Evolutionary conservation across 2,797 vertebrate genomes (phyloP).

Genomic region (Poecilia gillii): DNA sequence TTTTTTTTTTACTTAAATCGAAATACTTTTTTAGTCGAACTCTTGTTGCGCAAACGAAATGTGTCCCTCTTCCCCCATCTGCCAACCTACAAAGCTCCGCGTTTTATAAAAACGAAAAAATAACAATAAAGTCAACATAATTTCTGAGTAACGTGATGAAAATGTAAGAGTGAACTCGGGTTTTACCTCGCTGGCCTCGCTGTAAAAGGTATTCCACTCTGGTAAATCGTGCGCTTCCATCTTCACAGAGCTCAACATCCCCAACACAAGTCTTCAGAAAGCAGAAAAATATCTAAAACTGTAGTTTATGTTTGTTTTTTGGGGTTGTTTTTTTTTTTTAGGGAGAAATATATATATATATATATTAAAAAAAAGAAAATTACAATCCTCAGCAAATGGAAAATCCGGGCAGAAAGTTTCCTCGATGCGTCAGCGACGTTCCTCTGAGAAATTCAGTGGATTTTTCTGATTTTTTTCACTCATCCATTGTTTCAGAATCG

Average conservation of each 20-base stretch:
- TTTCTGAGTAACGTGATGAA: neutral
- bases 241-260: constrained; percentile 90
- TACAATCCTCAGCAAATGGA: constrained; percentile 42
- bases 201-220: constrained; percentile 88
- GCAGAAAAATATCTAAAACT: constrained; percentile 30
- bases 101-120: neutral
- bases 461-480: constrained; percentile 61
- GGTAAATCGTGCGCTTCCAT: constrained; percentile 88
- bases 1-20: neutral
- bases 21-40: neutral
- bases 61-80: neutral
- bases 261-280: constrained; percentile 64
- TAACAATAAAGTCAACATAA: neutral
- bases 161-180: neutral
- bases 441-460: constrained; percentile 44
- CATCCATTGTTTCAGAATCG: constrained; percentile 67
- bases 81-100: neutral
- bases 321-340: neutral
- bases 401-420: constrained; percentile 30
- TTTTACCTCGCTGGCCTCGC: constrained; percentile 84
- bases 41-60: neutral
- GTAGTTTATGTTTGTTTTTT: neutral
- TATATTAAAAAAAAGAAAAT: constrained; percentile 17
- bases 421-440: constrained; percentile 10
- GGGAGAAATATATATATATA: neutral